Evolutionary conservation across 2,113 vertebrate species (phyloP).

Genomic region (Scomber colias): DNA sequence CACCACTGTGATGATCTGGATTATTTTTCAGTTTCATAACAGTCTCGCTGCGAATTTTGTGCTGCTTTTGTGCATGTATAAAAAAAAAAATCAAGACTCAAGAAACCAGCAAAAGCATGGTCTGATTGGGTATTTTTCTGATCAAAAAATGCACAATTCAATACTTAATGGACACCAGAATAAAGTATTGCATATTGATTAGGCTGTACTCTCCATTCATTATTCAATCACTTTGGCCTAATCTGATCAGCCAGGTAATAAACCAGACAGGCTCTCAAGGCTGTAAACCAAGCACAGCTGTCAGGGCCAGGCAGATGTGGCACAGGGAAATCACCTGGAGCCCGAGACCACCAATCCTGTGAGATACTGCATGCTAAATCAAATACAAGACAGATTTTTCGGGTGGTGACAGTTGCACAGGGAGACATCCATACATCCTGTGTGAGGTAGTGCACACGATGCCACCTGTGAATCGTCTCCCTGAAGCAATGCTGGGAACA

Average conservation of each 20-base stretch:
- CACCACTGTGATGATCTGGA: not conserved
- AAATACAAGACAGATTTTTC: not conserved
- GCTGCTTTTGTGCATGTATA: not conserved
- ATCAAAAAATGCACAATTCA: conserved; percentile 5
- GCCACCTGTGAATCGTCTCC: conserved; percentile 70
- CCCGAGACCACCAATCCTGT: not conserved
- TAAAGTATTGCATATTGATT: not conserved
- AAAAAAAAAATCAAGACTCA: not conserved
- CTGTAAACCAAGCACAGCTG: conserved; percentile 37
- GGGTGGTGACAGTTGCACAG: conserved; percentile 7
- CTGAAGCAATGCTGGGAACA: conserved; percentile 10
- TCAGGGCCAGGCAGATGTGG: conserved; percentile 50
- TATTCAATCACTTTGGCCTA: not conserved
- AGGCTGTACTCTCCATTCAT: not conserved
- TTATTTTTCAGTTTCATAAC: not conserved
- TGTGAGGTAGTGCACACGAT: not conserved
- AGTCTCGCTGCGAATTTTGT: not conserved
- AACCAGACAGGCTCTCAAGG: not conserved
- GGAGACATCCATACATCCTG: conserved; percentile 4
- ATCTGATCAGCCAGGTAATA: conserved; percentile 13
- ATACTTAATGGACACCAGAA: not conserved
- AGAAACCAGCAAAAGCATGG: not conserved
- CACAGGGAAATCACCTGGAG: conserved; percentile 47
- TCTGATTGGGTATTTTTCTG: not conserved
- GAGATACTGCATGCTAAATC: conserved; percentile 6